Conservation (phyloP, 2,113 vertebrate genomes). For the Toxotes chatareus region DNA sequence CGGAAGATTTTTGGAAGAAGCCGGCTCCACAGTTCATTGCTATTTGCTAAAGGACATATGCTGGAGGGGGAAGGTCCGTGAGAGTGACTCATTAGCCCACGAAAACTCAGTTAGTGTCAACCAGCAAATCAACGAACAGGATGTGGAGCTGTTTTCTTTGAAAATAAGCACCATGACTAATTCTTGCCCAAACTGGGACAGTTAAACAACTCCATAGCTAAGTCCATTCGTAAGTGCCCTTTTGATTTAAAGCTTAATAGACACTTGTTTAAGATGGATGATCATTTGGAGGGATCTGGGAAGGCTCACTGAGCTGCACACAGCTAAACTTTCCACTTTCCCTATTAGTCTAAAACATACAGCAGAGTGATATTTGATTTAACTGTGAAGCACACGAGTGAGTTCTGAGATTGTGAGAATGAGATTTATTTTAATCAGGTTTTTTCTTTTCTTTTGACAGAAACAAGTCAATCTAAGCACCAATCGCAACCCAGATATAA, state of each 20-base stretch:
- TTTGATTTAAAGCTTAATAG: slow-evolving; percentile 67
- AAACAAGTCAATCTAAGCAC: slow-evolving; percentile 27
- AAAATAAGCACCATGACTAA: slow-evolving; percentile 69
- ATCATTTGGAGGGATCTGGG: slow-evolving; percentile 54
- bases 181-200: slow-evolving; percentile 40
- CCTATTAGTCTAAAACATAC: slow-evolving; percentile 37
- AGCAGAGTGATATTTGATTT: slow-evolving; percentile 39
- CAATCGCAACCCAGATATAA: slow-evolving; percentile 49
- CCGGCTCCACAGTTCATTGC: slow-evolving; percentile 17
- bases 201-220: slow-evolving; percentile 43
- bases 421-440: slow-evolving; percentile 47
- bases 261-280: slow-evolving; percentile 64
- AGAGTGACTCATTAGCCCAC: slow-evolving; percentile 63
- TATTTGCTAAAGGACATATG: slow-evolving; percentile 69
- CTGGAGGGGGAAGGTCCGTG: slow-evolving; percentile 51
- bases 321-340: slow-evolving; percentile 59
- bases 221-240: slow-evolving; percentile 39
- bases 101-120: slow-evolving; percentile 58
- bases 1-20: slow-evolving; percentile 61
- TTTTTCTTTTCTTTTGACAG: slow-evolving; percentile 22
- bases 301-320: slow-evolving; percentile 39
- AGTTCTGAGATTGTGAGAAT: slow-evolving; percentile 34
- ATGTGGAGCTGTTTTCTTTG: slow-evolving; percentile 67
- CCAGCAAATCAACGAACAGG: slow-evolving; percentile 63
- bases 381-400: slow-evolving; percentile 18